Evolutionary conservation across 2,888 invertebrate genomes (phyloP).

Genomic region (Spatulosminthurus flaviceps): DNA sequence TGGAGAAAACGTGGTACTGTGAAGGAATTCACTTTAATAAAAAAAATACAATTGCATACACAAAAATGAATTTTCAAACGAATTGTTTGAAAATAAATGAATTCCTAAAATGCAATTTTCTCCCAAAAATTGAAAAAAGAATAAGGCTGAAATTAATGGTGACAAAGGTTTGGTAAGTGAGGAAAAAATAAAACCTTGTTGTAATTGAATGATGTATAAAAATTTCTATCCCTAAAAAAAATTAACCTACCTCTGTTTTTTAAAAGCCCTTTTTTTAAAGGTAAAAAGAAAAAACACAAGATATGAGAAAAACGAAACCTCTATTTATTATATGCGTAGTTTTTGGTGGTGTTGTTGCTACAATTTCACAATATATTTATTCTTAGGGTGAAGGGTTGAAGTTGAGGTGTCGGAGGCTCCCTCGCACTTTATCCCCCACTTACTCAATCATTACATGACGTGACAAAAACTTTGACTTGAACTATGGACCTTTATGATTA

Average conservation of each 20-base stretch:
- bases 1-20: too few species aligned
- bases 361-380: constrained; percentile 31
- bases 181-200: background rate
- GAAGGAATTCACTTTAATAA: too few species aligned
- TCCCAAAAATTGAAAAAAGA: too few species aligned
- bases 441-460: constrained; percentile 53
- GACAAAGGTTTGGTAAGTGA: background rate
- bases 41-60: too few species aligned
- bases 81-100: too few species aligned
- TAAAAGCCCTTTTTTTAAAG: background rate
- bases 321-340: constrained; percentile 35
- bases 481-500: constrained; percentile 37
- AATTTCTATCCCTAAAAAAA: background rate
- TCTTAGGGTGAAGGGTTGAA: constrained; percentile 49
- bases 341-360: constrained; percentile 44
- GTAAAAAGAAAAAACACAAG: background rate
- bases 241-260: background rate
- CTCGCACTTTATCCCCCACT: constrained; percentile 52
- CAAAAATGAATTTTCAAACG: too few species aligned
- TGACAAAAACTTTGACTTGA: constrained; percentile 43
- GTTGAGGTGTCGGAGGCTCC: constrained; percentile 59
- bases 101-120: too few species aligned
- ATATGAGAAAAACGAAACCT: constrained; percentile 12
- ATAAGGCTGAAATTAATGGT: constrained; percentile 3
- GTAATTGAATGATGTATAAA: background rate